phyloP scores from a whole-genome alignment of 2,113 vertebrate genomes.

The Mus pahari region DNA sequence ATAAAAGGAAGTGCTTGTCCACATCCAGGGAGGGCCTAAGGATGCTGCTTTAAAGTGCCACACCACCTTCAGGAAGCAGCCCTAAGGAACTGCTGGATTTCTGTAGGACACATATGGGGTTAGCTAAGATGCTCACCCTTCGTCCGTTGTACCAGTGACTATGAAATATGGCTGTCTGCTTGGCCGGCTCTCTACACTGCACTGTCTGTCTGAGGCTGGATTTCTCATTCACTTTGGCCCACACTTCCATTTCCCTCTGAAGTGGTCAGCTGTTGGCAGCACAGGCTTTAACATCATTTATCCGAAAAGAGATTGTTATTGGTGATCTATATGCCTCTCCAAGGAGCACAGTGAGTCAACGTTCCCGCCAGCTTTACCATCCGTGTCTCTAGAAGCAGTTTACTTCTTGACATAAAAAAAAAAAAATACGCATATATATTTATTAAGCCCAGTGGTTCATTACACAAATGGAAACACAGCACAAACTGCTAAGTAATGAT shows the following conservation, averaged over 20 bases:
- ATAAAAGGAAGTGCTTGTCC: slow-evolving; percentile 62
- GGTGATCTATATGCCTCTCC: not conserved
- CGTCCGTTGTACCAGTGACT: fast-evolving
- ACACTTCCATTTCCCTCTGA: not conserved
- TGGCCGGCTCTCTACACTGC: not conserved
- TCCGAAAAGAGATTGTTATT: not conserved
- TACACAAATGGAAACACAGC: not conserved
- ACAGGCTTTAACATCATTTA: not conserved
- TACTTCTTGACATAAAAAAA: not conserved
- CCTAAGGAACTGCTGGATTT: slow-evolving; percentile 3
- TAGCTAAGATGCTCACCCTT: not conserved
- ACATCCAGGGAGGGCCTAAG: slow-evolving; percentile 36
- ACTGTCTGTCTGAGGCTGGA: not conserved
- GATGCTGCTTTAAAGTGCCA: not conserved
- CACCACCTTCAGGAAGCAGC: not conserved
- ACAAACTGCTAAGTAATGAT: not conserved
- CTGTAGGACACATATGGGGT: not conserved
- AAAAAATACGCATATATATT: not conserved
- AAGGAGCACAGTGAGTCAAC: not conserved
- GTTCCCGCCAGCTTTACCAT: slow-evolving; percentile 1
- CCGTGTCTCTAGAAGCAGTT: not conserved
- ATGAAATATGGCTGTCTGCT: not conserved
- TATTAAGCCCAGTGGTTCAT: not conserved
- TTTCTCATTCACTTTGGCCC: too few species aligned
- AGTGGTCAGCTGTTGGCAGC: not conserved